Conservation (phyloP, 2,888 invertebrate genomes). For the Hetaerina titia region DNA sequence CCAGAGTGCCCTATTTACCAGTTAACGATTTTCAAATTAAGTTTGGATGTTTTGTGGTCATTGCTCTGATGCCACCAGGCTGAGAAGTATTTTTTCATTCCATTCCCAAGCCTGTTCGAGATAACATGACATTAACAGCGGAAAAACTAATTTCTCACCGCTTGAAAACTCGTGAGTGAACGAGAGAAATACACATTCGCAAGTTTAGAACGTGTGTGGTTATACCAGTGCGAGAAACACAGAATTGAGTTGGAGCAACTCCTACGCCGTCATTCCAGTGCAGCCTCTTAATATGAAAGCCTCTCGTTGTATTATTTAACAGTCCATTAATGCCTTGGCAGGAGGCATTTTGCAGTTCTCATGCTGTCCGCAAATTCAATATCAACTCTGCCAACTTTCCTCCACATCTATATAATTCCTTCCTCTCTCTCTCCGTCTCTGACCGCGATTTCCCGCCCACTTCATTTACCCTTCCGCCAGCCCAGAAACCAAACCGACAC, state of each 20-base stretch:
- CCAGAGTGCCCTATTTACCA: no score
- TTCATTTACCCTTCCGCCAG: neutral
- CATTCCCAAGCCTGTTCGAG: neutral
- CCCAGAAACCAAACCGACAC: neutral
- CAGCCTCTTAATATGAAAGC: neutral
- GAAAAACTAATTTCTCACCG: neutral
- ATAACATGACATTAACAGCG: neutral
- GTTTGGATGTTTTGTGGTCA: neutral
- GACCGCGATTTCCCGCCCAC: neutral
- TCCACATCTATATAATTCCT: no score
- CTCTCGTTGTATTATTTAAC: neutral
- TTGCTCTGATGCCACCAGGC: no score
- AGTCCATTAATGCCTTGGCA: neutral
- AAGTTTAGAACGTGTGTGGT: neutral
- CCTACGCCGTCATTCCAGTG: neutral
- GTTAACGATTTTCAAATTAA: no score
- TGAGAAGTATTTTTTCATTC: neutral
- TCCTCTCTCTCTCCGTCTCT: no score
- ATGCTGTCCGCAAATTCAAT: neutral
- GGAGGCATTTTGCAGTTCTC: neutral
- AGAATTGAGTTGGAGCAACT: neutral
- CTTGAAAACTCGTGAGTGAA: neutral
- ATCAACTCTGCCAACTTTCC: neutral
- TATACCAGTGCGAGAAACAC: neutral
- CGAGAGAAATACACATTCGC: neutral